phyloP scores from a whole-genome alignment of 2,888 invertebrate genomes.

The Heliconius erato region DNA sequence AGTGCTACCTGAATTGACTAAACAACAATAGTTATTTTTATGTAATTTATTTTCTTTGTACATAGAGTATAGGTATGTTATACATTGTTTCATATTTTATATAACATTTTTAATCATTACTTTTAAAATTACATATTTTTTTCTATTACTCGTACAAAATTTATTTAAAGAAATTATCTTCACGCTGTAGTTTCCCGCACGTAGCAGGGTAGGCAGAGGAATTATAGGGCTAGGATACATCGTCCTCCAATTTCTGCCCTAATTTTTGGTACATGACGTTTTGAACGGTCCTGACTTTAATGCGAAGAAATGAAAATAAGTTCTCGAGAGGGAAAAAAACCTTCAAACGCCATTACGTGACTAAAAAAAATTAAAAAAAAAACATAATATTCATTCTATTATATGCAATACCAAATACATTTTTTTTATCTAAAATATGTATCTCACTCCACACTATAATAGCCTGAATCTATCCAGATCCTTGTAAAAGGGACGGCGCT shows the following conservation, averaged over 20 bases:
- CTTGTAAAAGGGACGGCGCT: slow-evolving; percentile 61
- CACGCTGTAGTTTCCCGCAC: background rate
- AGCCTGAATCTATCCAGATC: slow-evolving; percentile 63
- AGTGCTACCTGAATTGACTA: slow-evolving; percentile 15
- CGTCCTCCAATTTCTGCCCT: rapidly evolving
- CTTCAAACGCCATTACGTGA: background rate
- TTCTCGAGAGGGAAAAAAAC: background rate
- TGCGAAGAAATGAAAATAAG: too few relatives aligned
- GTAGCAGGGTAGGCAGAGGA: background rate
- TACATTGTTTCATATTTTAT: too few relatives aligned
- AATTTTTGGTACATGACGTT: background rate
- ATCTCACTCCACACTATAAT: slow-evolving; percentile 59
- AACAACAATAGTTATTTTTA: background rate
- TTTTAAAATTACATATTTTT: too few relatives aligned
- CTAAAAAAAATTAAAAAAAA: background rate
- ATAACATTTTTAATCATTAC: too few relatives aligned
- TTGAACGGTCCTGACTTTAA: too few relatives aligned
- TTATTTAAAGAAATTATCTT: too few relatives aligned
- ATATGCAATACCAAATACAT: background rate
- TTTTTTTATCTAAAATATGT: background rate
- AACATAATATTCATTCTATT: background rate
- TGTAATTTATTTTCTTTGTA: background rate
- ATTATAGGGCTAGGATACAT: background rate
- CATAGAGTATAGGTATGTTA: too few relatives aligned
- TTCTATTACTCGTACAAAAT: too few relatives aligned